Evolutionary conservation across 2,797 vertebrate genomes (phyloP).

Genomic region (Rallus crepitans): DNA sequence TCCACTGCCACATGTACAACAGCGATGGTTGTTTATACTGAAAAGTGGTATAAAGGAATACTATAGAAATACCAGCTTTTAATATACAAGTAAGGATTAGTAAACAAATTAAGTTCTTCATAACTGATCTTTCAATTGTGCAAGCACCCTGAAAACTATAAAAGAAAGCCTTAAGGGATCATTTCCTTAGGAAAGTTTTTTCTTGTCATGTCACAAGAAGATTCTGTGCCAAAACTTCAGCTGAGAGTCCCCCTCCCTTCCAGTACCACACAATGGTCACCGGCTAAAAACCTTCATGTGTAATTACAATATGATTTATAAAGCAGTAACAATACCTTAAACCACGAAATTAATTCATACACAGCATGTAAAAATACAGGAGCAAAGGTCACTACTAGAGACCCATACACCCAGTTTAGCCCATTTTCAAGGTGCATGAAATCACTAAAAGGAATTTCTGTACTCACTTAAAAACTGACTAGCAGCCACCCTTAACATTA

Average conservation of each 20-base stretch:
- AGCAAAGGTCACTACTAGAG: neutral
- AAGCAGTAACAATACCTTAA: neutral
- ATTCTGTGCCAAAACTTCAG: neutral
- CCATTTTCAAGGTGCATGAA: neutral
- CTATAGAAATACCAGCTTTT: neutral
- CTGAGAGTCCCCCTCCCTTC: neutral
- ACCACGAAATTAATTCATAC: neutral
- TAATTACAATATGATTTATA: neutral
- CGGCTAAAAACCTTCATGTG: accelerated
- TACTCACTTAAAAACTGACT: neutral
- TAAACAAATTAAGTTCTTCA: neutral
- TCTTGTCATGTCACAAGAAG: neutral
- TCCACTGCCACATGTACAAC: neutral
- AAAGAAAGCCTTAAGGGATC: neutral
- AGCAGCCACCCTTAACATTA: neutral
- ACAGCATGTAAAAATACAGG: neutral
- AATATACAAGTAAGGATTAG: neutral
- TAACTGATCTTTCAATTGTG: neutral
- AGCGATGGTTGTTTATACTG: neutral
- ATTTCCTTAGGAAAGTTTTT: neutral
- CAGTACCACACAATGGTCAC: neutral
- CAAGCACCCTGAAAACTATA: neutral
- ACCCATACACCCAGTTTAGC: neutral
- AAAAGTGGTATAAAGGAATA: neutral
- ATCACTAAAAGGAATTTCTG: neutral